Conservation (phyloP, 2,113 vertebrate species). For the Pachypanchax playfairii region DNA sequence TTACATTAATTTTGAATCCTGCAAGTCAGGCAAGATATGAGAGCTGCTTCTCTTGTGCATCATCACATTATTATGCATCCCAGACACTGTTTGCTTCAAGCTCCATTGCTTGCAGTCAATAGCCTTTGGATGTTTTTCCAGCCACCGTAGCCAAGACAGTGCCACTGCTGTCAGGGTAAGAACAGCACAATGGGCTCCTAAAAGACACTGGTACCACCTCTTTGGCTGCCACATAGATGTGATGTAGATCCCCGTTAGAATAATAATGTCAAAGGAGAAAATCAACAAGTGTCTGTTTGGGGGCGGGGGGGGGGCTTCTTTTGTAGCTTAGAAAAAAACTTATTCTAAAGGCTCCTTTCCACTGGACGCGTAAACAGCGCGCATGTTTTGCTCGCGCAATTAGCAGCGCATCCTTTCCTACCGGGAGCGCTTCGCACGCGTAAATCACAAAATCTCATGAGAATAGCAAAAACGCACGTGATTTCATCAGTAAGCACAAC, state of each 20-base stretch:
- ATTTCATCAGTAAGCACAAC: too few species aligned
- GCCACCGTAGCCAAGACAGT: conserved; percentile 56
- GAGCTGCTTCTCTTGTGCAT: conserved; percentile 15
- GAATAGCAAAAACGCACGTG: too few species aligned
- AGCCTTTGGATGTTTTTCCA: conserved; percentile 39
- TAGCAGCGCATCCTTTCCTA: too few species aligned
- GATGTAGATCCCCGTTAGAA: conserved; percentile 46
- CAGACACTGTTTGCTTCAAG: conserved; percentile 48
- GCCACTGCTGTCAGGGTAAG: conserved; percentile 59
- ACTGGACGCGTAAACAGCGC: too few species aligned
- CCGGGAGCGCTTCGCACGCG: too few species aligned
- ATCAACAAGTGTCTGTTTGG: conserved; percentile 20
- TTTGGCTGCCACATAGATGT: conserved; percentile 61
- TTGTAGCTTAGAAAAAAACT: not conserved
- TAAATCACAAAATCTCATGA: too few species aligned
- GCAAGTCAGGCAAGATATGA: not conserved
- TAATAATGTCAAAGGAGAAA: conserved; percentile 41
- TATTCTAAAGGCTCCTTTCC: too few species aligned
- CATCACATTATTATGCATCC: conserved; percentile 64
- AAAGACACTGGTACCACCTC: conserved; percentile 67
- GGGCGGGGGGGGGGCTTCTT: conserved; percentile 14
- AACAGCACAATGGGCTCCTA: conserved; percentile 64
- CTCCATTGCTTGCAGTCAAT: conserved; percentile 62
- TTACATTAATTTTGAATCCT: not conserved
- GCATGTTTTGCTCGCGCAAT: too few species aligned